A percentile compares a stretch with the other conserved stretches of the same genome.
Conservation (phyloP, 2,113 vertebrate species). For the Mugil cephalus region DNA sequence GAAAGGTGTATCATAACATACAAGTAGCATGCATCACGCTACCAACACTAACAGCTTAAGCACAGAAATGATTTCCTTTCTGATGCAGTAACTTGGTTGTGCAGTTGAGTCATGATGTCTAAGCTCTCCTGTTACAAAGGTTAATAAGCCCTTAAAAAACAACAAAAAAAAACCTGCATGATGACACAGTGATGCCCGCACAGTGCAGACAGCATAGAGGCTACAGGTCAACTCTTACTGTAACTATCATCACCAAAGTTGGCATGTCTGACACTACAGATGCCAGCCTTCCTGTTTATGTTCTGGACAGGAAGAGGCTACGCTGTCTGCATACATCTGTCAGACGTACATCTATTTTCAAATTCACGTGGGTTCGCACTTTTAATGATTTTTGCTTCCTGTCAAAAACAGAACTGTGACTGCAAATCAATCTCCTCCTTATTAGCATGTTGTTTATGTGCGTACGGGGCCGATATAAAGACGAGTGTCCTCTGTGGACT, state of each 20-base stretch:
- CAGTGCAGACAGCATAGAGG: not conserved
- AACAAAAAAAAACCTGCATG: not conserved
- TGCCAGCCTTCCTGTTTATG: slow-evolving; percentile 3
- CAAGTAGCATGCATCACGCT: not conserved
- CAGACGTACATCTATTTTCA: not conserved
- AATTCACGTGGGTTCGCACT: not conserved
- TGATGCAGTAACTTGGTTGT: not conserved
- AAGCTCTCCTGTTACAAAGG: not conserved
- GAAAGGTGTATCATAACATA: too few relatives aligned
- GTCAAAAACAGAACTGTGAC: not conserved
- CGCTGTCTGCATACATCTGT: not conserved
- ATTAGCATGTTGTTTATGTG: not conserved
- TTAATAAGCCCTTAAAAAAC: not conserved
- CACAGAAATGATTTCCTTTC: not conserved
- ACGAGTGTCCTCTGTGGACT: not conserved
- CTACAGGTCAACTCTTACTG: not conserved
- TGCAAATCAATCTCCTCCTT: not conserved
- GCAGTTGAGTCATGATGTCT: not conserved
- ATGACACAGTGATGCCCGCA: too few relatives aligned
- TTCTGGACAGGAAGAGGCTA: slow-evolving; percentile 1
- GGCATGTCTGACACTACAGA: not conserved
- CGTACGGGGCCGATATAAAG: not conserved
- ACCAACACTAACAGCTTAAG: not conserved
- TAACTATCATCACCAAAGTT: not conserved
- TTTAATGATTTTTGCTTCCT: not conserved